Base-by-base conservation (phyloP, 2,888 invertebrate genomes). In the Orchestes rusci region DNA sequence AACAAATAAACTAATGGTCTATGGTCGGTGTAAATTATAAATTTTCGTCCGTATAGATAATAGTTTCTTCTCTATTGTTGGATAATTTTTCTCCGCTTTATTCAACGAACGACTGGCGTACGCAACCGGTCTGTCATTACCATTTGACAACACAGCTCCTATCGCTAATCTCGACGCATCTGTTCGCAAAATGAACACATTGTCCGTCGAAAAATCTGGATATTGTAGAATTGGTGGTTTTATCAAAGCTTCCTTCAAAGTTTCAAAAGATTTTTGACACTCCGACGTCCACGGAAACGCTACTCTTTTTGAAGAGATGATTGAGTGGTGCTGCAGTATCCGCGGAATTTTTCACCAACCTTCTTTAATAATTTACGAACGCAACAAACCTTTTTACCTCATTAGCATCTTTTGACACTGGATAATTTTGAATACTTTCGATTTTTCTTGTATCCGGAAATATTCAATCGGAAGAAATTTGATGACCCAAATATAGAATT, bases 21-120 rank as follows among this genome's bases (percentile, higher is more conserved):
- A 33, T 57, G 58, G 27, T 57, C 53, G 3, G 45, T 47, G 18
- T 31, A 44, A 7, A 56, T 53, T 2, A 36, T 40, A 42, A 58
- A 58, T 29, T 52, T 33, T 52, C 48, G 35, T 38, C 45, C 47
- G n/a, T 39, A 44, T 38, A 49, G 32, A 45, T 16, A 53, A 35
- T 5, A 55, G 31, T 35, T 35, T 20, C 16, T 35, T 35, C 3
- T 35, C 13, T 10, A 35, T 35, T 10, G 19, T 35, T 3, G 19
- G 20, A 13, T 33, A 33, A 12, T 33, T 31, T n/a, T n/a, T 31
- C 13, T 31, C 31, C 12, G 31, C 12, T 31, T 31, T 31, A 12
- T 31, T 31, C 7, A 31, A 12, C 8, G n/a, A n/a, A n/a, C 31
- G 8, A 31, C 31, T 31, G 5, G 31, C 13, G 13, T 31, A 31